Conservation (phyloP, 2,113 vertebrate genomes). For the Zosterops lateralis region DNA sequence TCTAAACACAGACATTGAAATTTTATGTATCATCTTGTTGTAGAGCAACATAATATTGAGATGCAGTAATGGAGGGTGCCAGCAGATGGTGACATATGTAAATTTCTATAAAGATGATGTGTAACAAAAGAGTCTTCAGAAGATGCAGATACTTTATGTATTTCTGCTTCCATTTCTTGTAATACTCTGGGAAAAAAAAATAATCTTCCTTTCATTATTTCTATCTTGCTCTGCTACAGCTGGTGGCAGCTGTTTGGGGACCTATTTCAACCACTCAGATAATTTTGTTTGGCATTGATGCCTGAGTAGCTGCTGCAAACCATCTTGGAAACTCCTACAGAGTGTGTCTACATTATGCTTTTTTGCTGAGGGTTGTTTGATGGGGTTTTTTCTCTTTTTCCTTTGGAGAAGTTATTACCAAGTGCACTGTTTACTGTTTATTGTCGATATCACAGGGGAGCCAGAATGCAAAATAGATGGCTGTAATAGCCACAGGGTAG, state of each 20-base stretch:
- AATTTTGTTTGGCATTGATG: slow-evolving; percentile 57
- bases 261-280: slow-evolving; percentile 44
- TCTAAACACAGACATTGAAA: not conserved
- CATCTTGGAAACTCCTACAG: slow-evolving; percentile 52
- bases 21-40: not conserved
- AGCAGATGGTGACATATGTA: slow-evolving; percentile 19
- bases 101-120: not conserved
- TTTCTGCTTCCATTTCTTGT: not conserved
- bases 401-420: slow-evolving; percentile 54
- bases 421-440: slow-evolving; percentile 38
- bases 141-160: not conserved
- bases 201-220: slow-evolving; percentile 33
- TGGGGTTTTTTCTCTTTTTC: not conserved
- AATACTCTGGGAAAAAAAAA: not conserved
- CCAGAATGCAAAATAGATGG: slow-evolving; percentile 40
- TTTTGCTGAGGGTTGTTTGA: not conserved
- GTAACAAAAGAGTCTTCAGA: not conserved
- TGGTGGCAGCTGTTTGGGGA: slow-evolving; percentile 63
- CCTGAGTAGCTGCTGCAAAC: slow-evolving; percentile 44
- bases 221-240: slow-evolving; percentile 45
- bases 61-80: slow-evolving; percentile 5
- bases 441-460: slow-evolving; percentile 6
- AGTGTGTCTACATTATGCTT: slow-evolving; percentile 21
- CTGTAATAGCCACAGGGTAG: slow-evolving; percentile 44
- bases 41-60: not conserved